A percentile compares a stretch with the other conserved stretches of the same genome.
phyloP scores from a whole-genome alignment of 1,140 invertebrate genomes.

The Sogatella furcifera region DNA sequence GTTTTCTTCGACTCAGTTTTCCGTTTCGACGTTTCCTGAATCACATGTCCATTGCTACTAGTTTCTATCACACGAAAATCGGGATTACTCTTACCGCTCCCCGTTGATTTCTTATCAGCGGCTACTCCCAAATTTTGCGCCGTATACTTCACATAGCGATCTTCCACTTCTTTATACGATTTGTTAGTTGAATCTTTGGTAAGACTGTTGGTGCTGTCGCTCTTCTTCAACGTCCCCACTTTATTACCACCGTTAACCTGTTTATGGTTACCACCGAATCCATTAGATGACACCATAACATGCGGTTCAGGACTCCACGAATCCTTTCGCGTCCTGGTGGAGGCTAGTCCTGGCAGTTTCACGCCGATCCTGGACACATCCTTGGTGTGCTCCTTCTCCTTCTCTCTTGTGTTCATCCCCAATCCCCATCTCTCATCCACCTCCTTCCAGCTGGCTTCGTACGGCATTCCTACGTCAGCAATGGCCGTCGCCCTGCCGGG shows the following conservation, averaged over 20 bases:
- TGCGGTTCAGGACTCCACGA: conserved; percentile 24
- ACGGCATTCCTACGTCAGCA: conserved; percentile 52
- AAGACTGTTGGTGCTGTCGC: background rate
- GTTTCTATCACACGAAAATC: too few relatives aligned
- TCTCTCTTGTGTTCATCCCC: conserved; percentile 9
- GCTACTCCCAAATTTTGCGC: background rate
- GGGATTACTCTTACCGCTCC: too few relatives aligned
- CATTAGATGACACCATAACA: too few relatives aligned
- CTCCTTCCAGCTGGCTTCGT: conserved; percentile 73
- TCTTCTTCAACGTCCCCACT: too few relatives aligned
- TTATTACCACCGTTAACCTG: too few relatives aligned
- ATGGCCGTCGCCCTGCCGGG: conserved; percentile 58
- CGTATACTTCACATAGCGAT: conserved; percentile 11
- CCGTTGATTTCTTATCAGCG: too few relatives aligned
- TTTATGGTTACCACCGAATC: too few relatives aligned
- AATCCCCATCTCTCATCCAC: conserved; percentile 31
- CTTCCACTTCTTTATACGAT: conserved; percentile 5
- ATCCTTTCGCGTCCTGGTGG: conserved; percentile 21
- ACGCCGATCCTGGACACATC: conserved; percentile 22
- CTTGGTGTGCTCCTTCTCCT: conserved; percentile 18
- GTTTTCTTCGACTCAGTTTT: too few relatives aligned
- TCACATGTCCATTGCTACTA: too few relatives aligned
- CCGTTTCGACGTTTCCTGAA: too few relatives aligned
- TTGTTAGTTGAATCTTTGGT: background rate
- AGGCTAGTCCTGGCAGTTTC: conserved; percentile 11